Percentiles rank a stretch among this genome's conserved stretches.
These are phyloP conservation scores for Cydia strobilella DNA, from an alignment of 1,140 invertebrate genomes.

Conservation along the genomic window DNA sequence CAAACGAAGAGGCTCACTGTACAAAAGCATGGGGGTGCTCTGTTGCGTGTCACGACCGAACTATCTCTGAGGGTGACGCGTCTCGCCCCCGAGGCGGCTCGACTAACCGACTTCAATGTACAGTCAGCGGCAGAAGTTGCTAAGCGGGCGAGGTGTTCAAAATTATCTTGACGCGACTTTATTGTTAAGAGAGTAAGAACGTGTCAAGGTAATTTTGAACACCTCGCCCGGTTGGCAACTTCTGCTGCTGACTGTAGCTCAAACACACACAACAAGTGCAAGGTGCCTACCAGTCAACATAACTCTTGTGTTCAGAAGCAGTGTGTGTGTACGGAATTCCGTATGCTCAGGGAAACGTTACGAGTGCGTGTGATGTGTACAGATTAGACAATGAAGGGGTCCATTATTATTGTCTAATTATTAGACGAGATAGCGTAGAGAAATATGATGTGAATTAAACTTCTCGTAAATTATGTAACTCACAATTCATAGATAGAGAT, in stretches of 20 bases:
- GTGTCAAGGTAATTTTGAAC: too few relatives aligned
- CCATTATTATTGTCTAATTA: conserved; percentile 66
- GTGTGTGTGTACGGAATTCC: conserved; percentile 23
- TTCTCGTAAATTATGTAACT: conserved; percentile 28
- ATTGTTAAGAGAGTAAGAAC: too few relatives aligned
- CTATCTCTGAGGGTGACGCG: conserved; percentile 82
- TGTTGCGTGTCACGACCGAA: conserved; percentile 84
- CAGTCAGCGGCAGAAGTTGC: too few relatives aligned
- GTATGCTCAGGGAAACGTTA: conserved; percentile 18
- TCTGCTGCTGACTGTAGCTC: too few relatives aligned
- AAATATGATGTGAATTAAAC: conserved; percentile 1
- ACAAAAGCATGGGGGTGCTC: conserved; percentile 85
- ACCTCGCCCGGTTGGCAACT: too few relatives aligned
- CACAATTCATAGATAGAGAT: conserved; percentile 29
- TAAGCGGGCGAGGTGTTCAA: too few relatives aligned
- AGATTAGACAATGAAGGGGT: conserved; percentile 69
- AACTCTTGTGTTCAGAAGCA: conserved; percentile 37
- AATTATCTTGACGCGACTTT: too few relatives aligned
- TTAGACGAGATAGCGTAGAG: conserved; percentile 35
- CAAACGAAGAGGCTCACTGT: conserved; percentile 82
- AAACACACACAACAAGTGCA: conserved; percentile 13
- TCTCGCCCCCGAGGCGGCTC: conserved; percentile 59
- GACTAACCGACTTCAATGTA: conserved; percentile 33
- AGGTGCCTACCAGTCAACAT: conserved; percentile 32
- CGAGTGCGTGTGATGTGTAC: conserved; percentile 37